Evolutionary conservation across 53 echinoderm and acorn worm genomes (phyloP), one percentile per base, ranked within the genome.

Genomic region (Pentamera pediparva): DNA sequence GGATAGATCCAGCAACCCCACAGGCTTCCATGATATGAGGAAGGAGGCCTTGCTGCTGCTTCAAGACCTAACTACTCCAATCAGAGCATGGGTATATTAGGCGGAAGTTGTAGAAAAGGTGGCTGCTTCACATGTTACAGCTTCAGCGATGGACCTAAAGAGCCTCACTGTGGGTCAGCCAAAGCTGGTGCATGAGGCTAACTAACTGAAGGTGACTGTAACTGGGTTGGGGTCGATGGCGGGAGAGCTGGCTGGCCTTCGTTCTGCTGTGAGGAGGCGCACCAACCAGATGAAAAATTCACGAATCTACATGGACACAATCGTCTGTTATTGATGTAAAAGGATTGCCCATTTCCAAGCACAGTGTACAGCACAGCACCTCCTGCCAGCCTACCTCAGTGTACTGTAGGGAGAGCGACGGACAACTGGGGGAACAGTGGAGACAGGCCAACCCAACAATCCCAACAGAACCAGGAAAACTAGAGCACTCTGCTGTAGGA

Each of bases 31-130:
- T 20, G 32, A 45, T 24, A 67, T 71, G 71, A 69, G 84, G 35
- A 50, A 75, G 19, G 78, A 84, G 21, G 47, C 74, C 3, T 25
- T 79, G 7, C 56, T 30, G 13, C 38, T 79, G 41, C 69, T 79
- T 32, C 79, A 79, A 56, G 56, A 76, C 37, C 4, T 55, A 21
- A 37, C 41, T 15, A 6, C 49, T 9, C 61, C 39, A 6, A 21
- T 22, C 20, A 56, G 56, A 19, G 20, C 56, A 12, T 7, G 56
- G 18, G 25, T 56, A 9, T 22, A 22, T 7, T 12, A 56, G 56
- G 25, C 56, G 9, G 9, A 41, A 56, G 56, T 56, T 17, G 56
- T 56, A 22, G 56, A 56, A 8, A 22, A 56, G 10, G 20, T 56
- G 56, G 56, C 56, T 19, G 56, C 56, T 22, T 12, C 25, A 6